These are phyloP conservation scores for Cremastinae sp. DNA, from an alignment of 2,888 invertebrate genomes.

Conservation along the genomic window DNA sequence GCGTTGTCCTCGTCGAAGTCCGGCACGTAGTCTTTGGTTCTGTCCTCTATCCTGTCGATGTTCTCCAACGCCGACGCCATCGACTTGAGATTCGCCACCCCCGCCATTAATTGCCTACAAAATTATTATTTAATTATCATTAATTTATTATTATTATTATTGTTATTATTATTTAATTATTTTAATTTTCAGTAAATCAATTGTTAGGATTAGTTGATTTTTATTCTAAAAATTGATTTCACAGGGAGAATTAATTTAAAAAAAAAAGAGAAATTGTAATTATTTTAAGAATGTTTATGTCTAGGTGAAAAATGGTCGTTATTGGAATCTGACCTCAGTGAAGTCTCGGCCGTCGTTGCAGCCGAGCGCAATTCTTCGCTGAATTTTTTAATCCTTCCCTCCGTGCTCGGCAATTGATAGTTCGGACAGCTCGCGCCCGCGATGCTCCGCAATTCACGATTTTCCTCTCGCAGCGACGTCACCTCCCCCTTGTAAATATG, in stretches of 20 bases:
- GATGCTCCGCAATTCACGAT: conserved; percentile 80
- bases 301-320: too few relatives aligned
- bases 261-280: too few relatives aligned
- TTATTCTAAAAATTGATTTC: too few relatives aligned
- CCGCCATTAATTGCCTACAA: conserved; percentile 85
- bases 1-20: conserved; percentile 81
- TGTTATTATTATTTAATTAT: too few relatives aligned
- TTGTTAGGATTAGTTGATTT: too few relatives aligned
- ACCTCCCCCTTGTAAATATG: conserved; percentile 81
- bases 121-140: too few relatives aligned
- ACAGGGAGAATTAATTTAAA: too few relatives aligned
- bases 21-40: conserved; percentile 81
- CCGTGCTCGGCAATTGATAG: conserved; percentile 65
- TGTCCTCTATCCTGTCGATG: conserved; percentile 82
- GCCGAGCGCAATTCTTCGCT: conserved; percentile 84
- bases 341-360: conserved; percentile 85
- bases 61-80: conserved; percentile 85
- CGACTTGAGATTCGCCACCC: conserved; percentile 85
- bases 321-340: conserved; percentile 84
- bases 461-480: conserved; percentile 81
- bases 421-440: conserved; percentile 80
- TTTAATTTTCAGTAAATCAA: too few relatives aligned
- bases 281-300: too few relatives aligned
- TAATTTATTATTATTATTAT: too few relatives aligned
- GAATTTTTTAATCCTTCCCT: conserved; percentile 81